These are phyloP conservation scores for Istiophorus platypterus DNA, from an alignment of 2,113 vertebrate species.

Conservation along the genomic window DNA sequence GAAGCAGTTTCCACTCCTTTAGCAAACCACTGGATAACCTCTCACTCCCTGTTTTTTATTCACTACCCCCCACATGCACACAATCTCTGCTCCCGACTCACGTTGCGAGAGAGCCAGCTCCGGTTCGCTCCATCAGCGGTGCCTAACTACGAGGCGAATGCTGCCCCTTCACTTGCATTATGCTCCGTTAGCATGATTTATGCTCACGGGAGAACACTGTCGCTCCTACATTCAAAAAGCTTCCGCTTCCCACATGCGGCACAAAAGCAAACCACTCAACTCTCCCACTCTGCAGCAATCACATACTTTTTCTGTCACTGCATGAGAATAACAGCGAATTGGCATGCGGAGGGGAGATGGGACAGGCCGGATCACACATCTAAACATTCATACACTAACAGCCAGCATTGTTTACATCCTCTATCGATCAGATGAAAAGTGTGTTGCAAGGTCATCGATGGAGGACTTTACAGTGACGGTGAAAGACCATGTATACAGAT, in stretches of 20 bases:
- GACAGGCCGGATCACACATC: neutral
- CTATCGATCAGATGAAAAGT: slow-evolving; percentile 39
- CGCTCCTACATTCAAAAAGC: slow-evolving; percentile 22
- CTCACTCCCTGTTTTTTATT: slow-evolving; percentile 21
- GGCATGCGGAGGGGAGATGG: slow-evolving; percentile 1
- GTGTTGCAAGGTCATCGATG: neutral
- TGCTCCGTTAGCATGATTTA: neutral
- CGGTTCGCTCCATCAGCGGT: slow-evolving; percentile 15
- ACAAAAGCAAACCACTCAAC: slow-evolving; percentile 19
- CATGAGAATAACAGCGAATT: neutral
- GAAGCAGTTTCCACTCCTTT: slow-evolving; percentile 23
- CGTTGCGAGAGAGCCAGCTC: slow-evolving; percentile 13
- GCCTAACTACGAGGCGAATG: neutral
- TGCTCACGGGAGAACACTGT: neutral
- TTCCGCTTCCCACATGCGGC: slow-evolving; percentile 1
- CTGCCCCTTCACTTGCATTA: slow-evolving; percentile 47
- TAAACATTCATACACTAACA: neutral
- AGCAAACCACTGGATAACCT: slow-evolving; percentile 21
- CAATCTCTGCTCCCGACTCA: neutral
- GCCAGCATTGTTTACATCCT: neutral
- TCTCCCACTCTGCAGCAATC: slow-evolving; percentile 1
- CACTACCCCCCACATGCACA: neutral
- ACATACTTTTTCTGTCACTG: slow-evolving; percentile 6
- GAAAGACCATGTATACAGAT: slow-evolving; percentile 30
- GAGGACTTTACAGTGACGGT: slow-evolving; percentile 39